phyloP scores from a whole-genome alignment of 2,113 vertebrate genomes.

The Eurystomus gularis region DNA sequence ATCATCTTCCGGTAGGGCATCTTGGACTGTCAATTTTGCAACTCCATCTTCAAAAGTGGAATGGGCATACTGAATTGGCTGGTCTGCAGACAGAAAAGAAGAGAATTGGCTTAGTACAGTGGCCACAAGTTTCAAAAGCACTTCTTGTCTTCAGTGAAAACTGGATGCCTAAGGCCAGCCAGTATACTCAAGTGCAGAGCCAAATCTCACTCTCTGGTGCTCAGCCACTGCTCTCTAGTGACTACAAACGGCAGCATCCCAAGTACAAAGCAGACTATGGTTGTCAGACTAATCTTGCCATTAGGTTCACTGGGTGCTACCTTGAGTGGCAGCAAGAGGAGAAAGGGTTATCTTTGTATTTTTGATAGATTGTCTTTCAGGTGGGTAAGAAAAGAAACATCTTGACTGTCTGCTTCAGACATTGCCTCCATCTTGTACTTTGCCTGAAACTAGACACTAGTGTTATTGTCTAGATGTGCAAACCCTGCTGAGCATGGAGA shows the following conservation, averaged over 20 bases:
- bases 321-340: not conserved
- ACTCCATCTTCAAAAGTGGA: slow-evolving; percentile 72
- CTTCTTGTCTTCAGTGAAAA: not conserved
- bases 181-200: not conserved
- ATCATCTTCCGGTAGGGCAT: slow-evolving; percentile 78
- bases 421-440: not conserved
- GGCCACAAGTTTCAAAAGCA: not conserved
- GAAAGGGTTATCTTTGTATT: not conserved
- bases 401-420: not conserved
- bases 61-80: slow-evolving; percentile 80
- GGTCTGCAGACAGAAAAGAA: slow-evolving; percentile 68
- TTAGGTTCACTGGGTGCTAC: not conserved
- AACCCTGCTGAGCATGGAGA: not conserved
- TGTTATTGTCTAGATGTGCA: not conserved
- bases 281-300: not conserved
- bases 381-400: not conserved
- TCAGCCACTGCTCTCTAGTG: not conserved
- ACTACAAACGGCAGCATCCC: not conserved
- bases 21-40: slow-evolving; percentile 78
- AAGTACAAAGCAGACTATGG: not conserved
- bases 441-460: not conserved
- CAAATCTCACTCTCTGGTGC: not conserved
- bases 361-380: not conserved
- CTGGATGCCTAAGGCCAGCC: not conserved
- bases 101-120: not conserved